phyloP scores from a whole-genome alignment of 2,888 invertebrate genomes.

The Neoscelio sp. region DNA sequence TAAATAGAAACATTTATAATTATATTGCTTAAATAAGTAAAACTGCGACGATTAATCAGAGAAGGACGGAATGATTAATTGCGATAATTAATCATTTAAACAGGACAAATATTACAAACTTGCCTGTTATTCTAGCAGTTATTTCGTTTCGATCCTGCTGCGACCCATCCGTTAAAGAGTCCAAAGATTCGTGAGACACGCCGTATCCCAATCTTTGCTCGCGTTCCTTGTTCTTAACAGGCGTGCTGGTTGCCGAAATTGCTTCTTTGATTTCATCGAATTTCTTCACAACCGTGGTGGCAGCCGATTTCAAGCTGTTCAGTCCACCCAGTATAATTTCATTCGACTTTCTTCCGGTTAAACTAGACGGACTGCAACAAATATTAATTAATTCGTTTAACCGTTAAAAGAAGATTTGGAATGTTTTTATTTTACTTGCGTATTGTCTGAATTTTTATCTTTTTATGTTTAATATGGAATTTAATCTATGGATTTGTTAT shows the following conservation, averaged over 20 bases:
- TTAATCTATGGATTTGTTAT: no score
- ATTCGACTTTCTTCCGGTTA: conserved; percentile 94
- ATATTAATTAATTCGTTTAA: conserved; percentile 19
- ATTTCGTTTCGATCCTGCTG: conserved; percentile 81
- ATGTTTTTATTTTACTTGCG: not conserved
- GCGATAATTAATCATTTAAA: no score
- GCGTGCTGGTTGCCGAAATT: conserved; percentile 94
- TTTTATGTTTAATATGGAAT: no score
- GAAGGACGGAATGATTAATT: no score
- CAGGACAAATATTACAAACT: conserved; percentile 6
- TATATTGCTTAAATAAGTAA: conserved; percentile 9
- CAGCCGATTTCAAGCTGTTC: conserved; percentile 93
- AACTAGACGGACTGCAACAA: conserved; percentile 88
- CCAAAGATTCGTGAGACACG: conserved; percentile 80
- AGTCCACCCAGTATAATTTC: conserved; percentile 94
- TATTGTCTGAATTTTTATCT: no score
- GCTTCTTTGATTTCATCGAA: conserved; percentile 96
- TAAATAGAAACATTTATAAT: conserved; percentile 66
- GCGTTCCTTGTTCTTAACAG: conserved; percentile 87
- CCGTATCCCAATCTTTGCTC: conserved; percentile 80
- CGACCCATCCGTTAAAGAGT: conserved; percentile 81
- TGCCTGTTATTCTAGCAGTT: conserved; percentile 78
- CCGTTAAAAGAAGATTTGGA: conserved; percentile 12
- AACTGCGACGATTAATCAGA: no score
- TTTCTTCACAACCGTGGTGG: conserved; percentile 93